Evolutionary conservation across 2,113 vertebrate species (phyloP).

Genomic region (Lathamus discolor): DNA sequence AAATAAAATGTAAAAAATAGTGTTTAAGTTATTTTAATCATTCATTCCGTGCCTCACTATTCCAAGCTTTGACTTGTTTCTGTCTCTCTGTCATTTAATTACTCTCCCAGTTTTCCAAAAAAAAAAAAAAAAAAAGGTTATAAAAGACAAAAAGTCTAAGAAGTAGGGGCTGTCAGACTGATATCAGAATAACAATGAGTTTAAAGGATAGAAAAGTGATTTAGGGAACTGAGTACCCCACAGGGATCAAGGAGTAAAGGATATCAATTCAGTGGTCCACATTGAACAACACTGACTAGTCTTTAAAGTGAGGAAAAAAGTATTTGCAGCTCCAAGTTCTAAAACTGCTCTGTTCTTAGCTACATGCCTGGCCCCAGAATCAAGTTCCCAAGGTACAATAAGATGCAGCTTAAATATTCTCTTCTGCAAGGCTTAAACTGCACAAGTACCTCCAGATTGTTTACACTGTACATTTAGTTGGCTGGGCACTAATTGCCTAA

Average conservation of each 20-base stretch:
- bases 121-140: not conserved
- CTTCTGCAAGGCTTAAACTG: not conserved
- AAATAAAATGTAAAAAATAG: not conserved
- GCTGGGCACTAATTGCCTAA: not conserved
- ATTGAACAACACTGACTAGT: not conserved
- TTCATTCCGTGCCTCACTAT: not conserved
- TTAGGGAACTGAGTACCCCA: not conserved
- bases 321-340: not conserved
- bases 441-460: not conserved
- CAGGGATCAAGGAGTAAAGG: not conserved
- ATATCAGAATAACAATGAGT: not conserved
- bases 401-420: not conserved
- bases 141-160: not conserved
- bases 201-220: not conserved
- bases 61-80: not conserved
- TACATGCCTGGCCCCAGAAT: not conserved
- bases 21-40: not conserved
- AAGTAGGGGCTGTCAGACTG: not conserved
- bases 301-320: not conserved
- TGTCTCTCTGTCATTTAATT: not conserved
- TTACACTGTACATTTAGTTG: not conserved
- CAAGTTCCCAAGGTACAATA: not conserved
- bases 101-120: not conserved
- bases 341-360: not conserved
- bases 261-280: not conserved